A percentile compares a stretch with the other conserved stretches of the same genome.
These are phyloP conservation scores for Puma concolor DNA, from an alignment of 2,113 vertebrate genomes.

Conservation along the genomic window DNA sequence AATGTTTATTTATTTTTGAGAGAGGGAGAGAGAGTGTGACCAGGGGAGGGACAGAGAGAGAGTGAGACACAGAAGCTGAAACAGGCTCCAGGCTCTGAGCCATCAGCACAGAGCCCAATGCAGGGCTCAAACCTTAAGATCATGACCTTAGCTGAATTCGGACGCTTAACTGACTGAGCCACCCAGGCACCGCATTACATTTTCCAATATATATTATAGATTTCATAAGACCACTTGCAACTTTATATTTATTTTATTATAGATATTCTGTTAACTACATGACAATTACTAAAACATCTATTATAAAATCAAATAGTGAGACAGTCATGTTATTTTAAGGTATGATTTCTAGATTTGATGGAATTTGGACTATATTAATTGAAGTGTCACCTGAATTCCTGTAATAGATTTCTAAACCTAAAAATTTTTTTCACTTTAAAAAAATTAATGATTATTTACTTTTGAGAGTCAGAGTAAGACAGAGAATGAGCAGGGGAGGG, in stretches of 20 bases:
- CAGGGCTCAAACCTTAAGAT: no score
- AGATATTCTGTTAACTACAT: not conserved
- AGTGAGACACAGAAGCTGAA: no score
- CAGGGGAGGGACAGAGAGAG: no score
- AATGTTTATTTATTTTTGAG: no score
- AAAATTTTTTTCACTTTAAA: not conserved
- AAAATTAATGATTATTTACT: no score
- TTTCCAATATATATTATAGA: constrained; percentile 19
- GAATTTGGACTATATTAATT: constrained; percentile 17
- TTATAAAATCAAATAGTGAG: not conserved
- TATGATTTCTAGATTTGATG: not conserved
- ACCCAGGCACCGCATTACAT: not conserved
- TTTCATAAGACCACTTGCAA: not conserved
- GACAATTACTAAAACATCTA: not conserved
- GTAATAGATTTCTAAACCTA: not conserved
- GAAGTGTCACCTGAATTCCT: not conserved
- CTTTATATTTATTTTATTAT: not conserved
- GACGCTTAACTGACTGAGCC: no score
- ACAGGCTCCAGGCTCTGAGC: no score
- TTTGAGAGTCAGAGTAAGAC: no score
- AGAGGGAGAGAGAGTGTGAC: no score
- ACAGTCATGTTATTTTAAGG: not conserved
- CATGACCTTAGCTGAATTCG: no score
- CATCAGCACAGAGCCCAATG: no score
- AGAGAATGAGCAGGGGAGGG: no score